Conservation (phyloP, 2,888 invertebrate species). For the Cremastinae sp. region DNA sequence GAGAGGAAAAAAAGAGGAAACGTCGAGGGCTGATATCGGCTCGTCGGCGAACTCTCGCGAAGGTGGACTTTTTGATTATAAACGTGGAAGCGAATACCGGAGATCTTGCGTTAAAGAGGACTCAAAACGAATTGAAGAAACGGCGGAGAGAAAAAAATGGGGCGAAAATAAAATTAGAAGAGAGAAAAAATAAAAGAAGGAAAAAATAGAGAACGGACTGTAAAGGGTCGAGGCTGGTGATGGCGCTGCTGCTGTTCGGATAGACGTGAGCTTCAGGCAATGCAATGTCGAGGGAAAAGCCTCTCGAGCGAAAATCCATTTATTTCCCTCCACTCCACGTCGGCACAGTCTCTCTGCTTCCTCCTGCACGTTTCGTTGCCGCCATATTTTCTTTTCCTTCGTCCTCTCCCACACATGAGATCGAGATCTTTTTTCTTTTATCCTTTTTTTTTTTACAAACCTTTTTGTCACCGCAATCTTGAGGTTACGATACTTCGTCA, state of each 20-base stretch:
- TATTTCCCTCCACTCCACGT: constrained; percentile 53
- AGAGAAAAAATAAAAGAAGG: constrained; percentile 39
- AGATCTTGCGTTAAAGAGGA: constrained; percentile 50
- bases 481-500: constrained; percentile 28
- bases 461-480: constrained; percentile 6
- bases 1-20: neutral
- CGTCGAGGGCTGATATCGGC: constrained; percentile 45
- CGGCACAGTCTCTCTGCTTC: constrained; percentile 22
- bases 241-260: constrained; percentile 20
- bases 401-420: neutral
- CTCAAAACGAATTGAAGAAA: constrained; percentile 2
- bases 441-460: constrained; percentile 32
- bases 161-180: constrained; percentile 27
- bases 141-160: constrained; percentile 23
- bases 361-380: constrained; percentile 25
- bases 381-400: constrained; percentile 32
- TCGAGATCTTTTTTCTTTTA: constrained; percentile 41
- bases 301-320: constrained; percentile 58
- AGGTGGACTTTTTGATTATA: constrained; percentile 57
- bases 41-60: constrained; percentile 40
- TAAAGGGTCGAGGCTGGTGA: constrained; percentile 24
- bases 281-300: constrained; percentile 40
- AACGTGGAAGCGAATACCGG: constrained; percentile 38
- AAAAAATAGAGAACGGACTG: constrained; percentile 6
- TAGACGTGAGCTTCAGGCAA: constrained; percentile 28